These are phyloP conservation scores for Narcine bancroftii DNA, from an alignment of 2,113 vertebrate genomes.

Conservation along the genomic window DNA sequence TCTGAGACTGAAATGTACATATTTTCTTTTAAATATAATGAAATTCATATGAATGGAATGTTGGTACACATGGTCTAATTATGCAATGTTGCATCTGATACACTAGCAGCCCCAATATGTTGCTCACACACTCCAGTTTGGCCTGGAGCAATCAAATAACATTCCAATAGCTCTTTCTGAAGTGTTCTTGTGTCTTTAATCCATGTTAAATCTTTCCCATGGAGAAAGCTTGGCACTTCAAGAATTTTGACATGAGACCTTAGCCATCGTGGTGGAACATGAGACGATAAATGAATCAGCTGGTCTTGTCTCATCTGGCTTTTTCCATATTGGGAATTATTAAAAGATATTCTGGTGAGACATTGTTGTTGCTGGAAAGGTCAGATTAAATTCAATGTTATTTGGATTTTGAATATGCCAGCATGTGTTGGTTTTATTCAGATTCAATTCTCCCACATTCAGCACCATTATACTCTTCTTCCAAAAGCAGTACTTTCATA, in stretches of 20 bases:
- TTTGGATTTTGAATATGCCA: background rate
- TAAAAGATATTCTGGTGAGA: background rate
- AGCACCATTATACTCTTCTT: background rate
- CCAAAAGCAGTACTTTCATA: background rate
- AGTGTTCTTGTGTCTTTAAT: background rate
- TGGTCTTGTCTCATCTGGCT: background rate
- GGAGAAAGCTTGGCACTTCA: background rate
- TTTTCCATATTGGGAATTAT: background rate
- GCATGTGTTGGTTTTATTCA: background rate
- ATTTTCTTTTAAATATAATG: background rate
- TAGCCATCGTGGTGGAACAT: background rate
- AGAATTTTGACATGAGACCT: background rate
- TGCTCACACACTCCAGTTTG: background rate
- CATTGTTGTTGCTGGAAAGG: background rate
- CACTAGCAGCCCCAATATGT: background rate
- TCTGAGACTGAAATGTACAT: background rate
- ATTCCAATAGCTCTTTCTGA: background rate
- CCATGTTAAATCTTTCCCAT: background rate
- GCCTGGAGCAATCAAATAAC: background rate
- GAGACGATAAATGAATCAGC: background rate
- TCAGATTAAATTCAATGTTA: background rate
- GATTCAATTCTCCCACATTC: background rate
- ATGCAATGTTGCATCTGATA: background rate
- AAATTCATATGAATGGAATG: background rate
- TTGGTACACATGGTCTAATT: background rate